Base-by-base conservation (phyloP, 2,888 invertebrate genomes). In the Hypena proboscidalis region DNA sequence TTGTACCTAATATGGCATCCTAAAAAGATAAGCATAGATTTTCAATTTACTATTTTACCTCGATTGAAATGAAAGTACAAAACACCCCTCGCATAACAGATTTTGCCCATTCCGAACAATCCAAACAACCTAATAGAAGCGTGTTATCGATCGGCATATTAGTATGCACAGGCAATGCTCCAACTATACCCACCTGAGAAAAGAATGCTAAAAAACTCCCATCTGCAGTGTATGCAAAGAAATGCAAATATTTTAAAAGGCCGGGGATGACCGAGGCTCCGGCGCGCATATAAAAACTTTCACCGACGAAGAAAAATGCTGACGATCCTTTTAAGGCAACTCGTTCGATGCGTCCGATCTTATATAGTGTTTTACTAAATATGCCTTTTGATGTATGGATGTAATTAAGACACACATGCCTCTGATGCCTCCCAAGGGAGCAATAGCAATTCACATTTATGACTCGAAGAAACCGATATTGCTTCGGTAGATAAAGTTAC, bases 181-280 rank as follows among this genome's bases (percentile, higher is more conserved):
- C 31, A 37, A 36, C 47, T 44, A 39, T 42, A 46, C 57, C 49
- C 51, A 52, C 60, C 54, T 61, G 54, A 48, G 49, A 63, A 58
- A 72, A 61, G 70, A 67, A 74, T 70, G 65, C 61, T 59, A 46
- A 73, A 78, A 74, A 70, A 63, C 62, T 55, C 66, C 62, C 68
- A 72, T 66, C 68, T 61, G 55, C 67, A 58, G 51, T 64, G 68
- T 77, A 72, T 77, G 77, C 74, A 76, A 77, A 79, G 80, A 80
- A 84, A 88, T 85, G 83, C 83, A 83, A 86, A 83, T 84, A 80
- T 80, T 68, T 83, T 81, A 81, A 85, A 78, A 79, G 82, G 74
- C 70, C 54, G 46, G 69, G 72, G 76, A 79, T 74, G 81, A 71
- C 74, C 75, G 64, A 70, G 61, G 45, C 68, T 45, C 25, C 49